Conservation (phyloP, 2,888 invertebrate genomes). For the Allacma fusca region DNA sequence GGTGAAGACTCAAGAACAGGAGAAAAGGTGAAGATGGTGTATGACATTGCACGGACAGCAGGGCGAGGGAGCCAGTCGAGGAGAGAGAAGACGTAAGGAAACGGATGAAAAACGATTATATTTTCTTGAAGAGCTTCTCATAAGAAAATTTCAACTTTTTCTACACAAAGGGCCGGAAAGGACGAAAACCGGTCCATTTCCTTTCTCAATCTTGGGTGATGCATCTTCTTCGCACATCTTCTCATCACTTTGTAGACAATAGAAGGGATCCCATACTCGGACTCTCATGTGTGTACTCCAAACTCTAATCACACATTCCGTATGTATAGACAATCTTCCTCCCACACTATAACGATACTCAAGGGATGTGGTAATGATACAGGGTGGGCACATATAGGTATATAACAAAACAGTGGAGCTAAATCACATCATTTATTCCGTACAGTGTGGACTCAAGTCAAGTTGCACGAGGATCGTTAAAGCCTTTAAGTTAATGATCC, state of each 20-base stretch:
- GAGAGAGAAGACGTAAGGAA: slow-evolving; percentile 34
- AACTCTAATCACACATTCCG: slow-evolving; percentile 1
- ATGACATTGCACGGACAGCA: slow-evolving; percentile 3
- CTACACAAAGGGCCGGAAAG: slow-evolving; percentile 46
- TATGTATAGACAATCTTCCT: slow-evolving; percentile 2
- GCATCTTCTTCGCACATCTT: slow-evolving; percentile 48
- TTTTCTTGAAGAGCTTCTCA: slow-evolving; percentile 43
- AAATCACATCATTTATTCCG: slow-evolving; percentile 11
- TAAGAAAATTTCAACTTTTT: slow-evolving; percentile 54
- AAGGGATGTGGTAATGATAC: slow-evolving; percentile 3
- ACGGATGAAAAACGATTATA: slow-evolving; percentile 44
- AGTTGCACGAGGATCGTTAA: slow-evolving; percentile 16
- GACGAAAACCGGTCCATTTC: slow-evolving; percentile 53
- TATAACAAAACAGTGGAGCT: too few relatives aligned
- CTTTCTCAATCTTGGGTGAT: slow-evolving; percentile 45
- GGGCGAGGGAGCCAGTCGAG: slow-evolving; percentile 9
- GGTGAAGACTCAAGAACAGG: not conserved
- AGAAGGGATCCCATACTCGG: slow-evolving; percentile 30
- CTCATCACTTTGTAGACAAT: slow-evolving; percentile 34
- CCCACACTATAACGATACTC: slow-evolving; percentile 16
- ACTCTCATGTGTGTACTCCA: not conserved
- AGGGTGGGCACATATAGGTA: not conserved
- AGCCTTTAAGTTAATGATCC: not conserved
- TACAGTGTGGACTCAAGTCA: not conserved
- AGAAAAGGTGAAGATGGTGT: slow-evolving; percentile 10